Conservation (phyloP, 2,113 vertebrate species). For the Tetrax tetrax region DNA sequence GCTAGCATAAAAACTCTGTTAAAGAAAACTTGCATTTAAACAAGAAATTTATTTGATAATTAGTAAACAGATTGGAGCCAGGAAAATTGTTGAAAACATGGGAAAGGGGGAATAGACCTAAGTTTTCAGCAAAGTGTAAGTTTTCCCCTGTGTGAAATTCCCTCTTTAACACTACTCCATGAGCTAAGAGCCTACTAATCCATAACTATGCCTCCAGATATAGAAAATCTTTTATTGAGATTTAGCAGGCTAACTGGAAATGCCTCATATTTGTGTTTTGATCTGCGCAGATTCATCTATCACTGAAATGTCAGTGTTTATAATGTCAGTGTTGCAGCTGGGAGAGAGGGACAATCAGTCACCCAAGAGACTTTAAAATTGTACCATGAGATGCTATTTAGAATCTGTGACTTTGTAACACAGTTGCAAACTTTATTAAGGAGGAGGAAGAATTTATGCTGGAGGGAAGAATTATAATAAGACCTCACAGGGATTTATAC, state of each 20-base stretch:
- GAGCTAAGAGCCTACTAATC: conserved; percentile 15
- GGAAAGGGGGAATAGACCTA: neutral
- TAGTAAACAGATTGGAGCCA: neutral
- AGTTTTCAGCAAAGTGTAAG: neutral
- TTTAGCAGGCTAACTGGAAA: conserved; percentile 4
- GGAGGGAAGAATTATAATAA: conserved; percentile 41
- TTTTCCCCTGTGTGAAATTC: neutral
- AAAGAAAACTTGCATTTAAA: neutral
- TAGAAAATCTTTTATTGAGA: neutral
- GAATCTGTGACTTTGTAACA: conserved; percentile 21
- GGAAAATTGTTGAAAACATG: neutral
- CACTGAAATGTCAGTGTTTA: conserved; percentile 9
- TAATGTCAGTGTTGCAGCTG: conserved; percentile 3
- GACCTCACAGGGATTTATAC: conserved; percentile 39
- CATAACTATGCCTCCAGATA: neutral
- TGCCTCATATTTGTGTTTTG: conserved; percentile 37
- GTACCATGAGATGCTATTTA: conserved; percentile 18
- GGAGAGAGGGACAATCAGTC: neutral
- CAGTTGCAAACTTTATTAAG: conserved; percentile 37
- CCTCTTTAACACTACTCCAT: neutral
- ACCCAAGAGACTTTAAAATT: conserved; percentile 25
- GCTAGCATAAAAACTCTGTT: neutral
- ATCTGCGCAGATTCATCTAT: neutral
- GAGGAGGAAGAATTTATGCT: conserved; percentile 46
- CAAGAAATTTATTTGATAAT: neutral